phyloP scores from a whole-genome alignment of 23 tunicate genomes.

The Halocynthia aurantium region DNA sequence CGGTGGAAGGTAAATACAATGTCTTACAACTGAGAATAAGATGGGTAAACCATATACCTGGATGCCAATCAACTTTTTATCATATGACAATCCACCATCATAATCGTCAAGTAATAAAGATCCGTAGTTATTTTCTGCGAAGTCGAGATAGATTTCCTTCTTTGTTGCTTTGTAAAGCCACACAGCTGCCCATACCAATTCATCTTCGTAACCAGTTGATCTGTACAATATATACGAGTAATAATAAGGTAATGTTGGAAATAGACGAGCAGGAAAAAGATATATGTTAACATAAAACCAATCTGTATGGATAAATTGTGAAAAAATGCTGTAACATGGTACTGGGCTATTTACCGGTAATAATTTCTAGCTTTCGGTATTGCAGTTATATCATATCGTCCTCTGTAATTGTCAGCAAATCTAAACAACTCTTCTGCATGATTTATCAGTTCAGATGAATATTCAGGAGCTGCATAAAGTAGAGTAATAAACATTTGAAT shows the following conservation, averaged over 20 bases:
- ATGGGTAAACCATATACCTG: constrained; percentile 17
- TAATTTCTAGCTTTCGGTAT: constrained; percentile 39
- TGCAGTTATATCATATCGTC: constrained; percentile 47
- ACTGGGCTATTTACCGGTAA: constrained; percentile 35
- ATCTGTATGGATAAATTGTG: not conserved
- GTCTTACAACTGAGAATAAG: too few species aligned
- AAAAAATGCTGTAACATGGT: not conserved
- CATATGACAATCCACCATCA: constrained; percentile 37
- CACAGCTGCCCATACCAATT: constrained; percentile 60
- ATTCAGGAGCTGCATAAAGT: constrained; percentile 20
- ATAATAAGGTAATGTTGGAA: too few species aligned
- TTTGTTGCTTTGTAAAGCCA: constrained; percentile 63
- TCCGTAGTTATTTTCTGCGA: constrained; percentile 26
- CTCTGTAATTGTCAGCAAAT: constrained; percentile 56
- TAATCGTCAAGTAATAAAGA: constrained; percentile 17
- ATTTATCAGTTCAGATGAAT: constrained; percentile 9
- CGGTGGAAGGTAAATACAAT: too few species aligned
- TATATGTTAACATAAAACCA: not conserved
- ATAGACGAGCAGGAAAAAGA: too few species aligned
- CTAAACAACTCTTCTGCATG: constrained; percentile 40
- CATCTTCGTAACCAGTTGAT: constrained; percentile 56
- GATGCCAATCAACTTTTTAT: constrained; percentile 43
- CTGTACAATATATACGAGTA: constrained; percentile 8
- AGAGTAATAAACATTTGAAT: not conserved
- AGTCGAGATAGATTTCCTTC: constrained; percentile 37